Percentiles rank a stretch among this genome's conserved stretches.
These are phyloP conservation scores for Acanthosepion lycidas DNA, from an alignment of 2,888 invertebrate genomes.

Conservation along the genomic window DNA sequence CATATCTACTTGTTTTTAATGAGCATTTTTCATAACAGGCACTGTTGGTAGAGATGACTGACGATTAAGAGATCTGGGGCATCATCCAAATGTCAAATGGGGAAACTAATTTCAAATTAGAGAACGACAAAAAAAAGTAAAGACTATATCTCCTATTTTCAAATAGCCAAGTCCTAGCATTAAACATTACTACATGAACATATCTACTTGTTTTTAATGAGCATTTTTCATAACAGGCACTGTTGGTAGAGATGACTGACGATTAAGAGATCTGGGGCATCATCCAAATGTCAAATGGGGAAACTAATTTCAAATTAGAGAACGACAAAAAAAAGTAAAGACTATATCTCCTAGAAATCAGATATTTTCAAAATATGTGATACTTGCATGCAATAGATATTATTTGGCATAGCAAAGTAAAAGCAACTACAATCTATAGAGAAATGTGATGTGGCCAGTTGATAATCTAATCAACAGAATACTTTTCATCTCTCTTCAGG, in stretches of 20 bases:
- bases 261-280: conserved; percentile 17
- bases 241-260: not conserved
- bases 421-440: not conserved
- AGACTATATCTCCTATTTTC: not conserved
- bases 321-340: not conserved
- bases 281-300: conserved; percentile 3
- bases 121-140: not conserved
- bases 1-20: not conserved
- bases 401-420: not conserved
- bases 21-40: not conserved
- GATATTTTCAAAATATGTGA: not conserved
- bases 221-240: not conserved
- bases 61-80: conserved; percentile 18
- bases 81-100: conserved; percentile 3
- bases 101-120: not conserved
- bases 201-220: not conserved
- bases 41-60: not conserved
- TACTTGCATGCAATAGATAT: not conserved
- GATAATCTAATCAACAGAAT: not conserved
- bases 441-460: not conserved
- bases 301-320: not conserved
- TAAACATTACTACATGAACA: not conserved
- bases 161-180: not conserved
- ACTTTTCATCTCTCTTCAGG: not conserved
- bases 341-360: not conserved